These are phyloP conservation scores for Caranx ignobilis DNA, from an alignment of 2,113 vertebrate species.

Conservation along the genomic window DNA sequence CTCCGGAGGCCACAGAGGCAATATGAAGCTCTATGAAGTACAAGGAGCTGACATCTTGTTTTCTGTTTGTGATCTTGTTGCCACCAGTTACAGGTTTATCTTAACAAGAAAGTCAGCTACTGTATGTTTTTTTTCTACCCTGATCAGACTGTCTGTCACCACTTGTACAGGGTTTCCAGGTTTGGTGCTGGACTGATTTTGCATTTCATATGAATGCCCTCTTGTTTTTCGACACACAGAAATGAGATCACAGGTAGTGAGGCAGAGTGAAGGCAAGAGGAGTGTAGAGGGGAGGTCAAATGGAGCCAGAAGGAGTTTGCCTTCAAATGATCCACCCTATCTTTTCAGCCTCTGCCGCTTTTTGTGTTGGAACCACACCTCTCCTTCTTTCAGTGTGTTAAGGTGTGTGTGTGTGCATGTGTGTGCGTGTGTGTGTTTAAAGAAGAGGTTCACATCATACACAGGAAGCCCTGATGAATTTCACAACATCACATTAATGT, in stretches of 20 bases:
- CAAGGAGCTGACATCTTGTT: constrained; percentile 40
- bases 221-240: constrained; percentile 41
- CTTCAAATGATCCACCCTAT: constrained; percentile 36
- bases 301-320: constrained; percentile 31
- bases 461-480: constrained; percentile 73
- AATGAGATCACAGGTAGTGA: constrained; percentile 27
- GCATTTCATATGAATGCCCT: constrained; percentile 59
- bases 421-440: constrained; percentile 22
- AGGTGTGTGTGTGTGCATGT: constrained; percentile 20
- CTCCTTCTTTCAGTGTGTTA: constrained; percentile 13
- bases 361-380: constrained; percentile 44
- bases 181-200: constrained; percentile 36
- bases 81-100: constrained; percentile 23
- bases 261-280: background rate
- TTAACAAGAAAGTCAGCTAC: constrained; percentile 16
- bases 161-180: constrained; percentile 28
- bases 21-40: background rate
- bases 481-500: constrained; percentile 55
- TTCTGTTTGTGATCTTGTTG: constrained; percentile 18
- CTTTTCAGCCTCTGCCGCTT: constrained; percentile 20
- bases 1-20: constrained; percentile 18
- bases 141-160: constrained; percentile 31
- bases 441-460: constrained; percentile 30
- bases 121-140: background rate
- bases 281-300: constrained; percentile 1